Percentiles rank a stretch among this genome's conserved stretches.
Evolutionary conservation across 64 coral and sea anemone species (phyloP).

Genomic region (Montipora sp.): DNA sequence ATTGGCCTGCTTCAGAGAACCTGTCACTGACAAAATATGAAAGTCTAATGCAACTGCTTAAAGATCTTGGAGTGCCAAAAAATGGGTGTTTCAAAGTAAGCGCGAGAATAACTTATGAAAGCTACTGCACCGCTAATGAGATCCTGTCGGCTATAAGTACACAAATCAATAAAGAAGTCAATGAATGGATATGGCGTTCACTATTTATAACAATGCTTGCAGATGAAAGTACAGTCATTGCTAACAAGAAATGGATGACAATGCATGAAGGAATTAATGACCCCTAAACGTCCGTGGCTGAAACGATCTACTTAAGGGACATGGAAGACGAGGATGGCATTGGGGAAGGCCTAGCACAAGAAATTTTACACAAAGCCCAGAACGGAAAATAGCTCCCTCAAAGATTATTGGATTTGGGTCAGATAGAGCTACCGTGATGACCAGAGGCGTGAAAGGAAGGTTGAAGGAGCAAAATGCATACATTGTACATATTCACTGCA

Average conservation of each 20-base stretch:
- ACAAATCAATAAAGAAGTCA: neutral
- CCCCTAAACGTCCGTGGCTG: neutral
- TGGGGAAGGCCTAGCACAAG: neutral
- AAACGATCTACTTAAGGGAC: neutral
- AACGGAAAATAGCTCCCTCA: neutral
- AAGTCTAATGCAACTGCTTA: conserved; percentile 44
- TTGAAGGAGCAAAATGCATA: neutral
- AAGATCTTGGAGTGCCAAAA: conserved; percentile 25
- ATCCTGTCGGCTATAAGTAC: conserved; percentile 32
- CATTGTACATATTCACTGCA: conserved; percentile 3
- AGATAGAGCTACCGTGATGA: conserved; percentile 19
- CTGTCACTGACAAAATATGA: conserved; percentile 7
- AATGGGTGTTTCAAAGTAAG: conserved; percentile 27
- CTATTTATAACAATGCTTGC: neutral
- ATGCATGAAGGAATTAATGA: neutral
- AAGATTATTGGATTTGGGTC: neutral
- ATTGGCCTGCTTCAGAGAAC: conserved; percentile 14
- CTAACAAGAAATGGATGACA: no score
- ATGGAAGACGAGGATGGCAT: neutral
- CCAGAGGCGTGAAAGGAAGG: neutral
- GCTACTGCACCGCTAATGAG: conserved; percentile 49
- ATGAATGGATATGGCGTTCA: neutral
- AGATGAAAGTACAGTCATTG: neutral
- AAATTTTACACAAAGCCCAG: neutral
- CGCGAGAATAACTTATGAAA: conserved; percentile 25